A percentile compares a stretch with the other conserved stretches of the same genome.
Evolutionary conservation across 1,140 invertebrate genomes (phyloP).

Genomic region (Oryctes rhinoceros): DNA sequence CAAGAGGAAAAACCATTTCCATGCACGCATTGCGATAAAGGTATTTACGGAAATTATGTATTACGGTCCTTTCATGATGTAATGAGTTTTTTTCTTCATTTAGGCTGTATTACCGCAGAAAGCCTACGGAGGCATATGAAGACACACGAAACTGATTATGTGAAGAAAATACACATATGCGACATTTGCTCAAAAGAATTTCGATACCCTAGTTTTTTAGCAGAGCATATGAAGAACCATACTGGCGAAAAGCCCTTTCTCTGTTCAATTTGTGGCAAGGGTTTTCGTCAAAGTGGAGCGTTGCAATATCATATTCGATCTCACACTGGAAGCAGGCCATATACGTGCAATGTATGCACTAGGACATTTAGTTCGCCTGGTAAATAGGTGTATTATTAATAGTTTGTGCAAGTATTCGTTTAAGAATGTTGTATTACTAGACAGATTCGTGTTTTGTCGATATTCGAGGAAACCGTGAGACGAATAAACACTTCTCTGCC

Average conservation of each 20-base stretch:
- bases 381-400: slow-evolving; percentile 19
- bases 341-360: slow-evolving; percentile 47
- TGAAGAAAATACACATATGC: slow-evolving; percentile 54
- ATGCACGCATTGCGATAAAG: slow-evolving; percentile 56
- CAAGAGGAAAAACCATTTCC: slow-evolving; percentile 59
- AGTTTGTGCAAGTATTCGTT: no score
- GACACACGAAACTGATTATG: slow-evolving; percentile 49
- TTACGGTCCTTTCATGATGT: neutral
- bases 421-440: no score
- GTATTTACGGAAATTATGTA: slow-evolving; percentile 39
- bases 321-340: slow-evolving; percentile 68
- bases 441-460: no score
- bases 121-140: slow-evolving; percentile 51
- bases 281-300: slow-evolving; percentile 71
- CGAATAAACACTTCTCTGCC: no score
- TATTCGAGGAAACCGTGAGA: no score
- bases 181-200: slow-evolving; percentile 65
- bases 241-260: slow-evolving; percentile 57
- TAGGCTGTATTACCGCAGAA: slow-evolving; percentile 53
- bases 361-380: slow-evolving; percentile 47
- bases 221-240: slow-evolving; percentile 59
- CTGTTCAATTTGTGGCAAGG: slow-evolving; percentile 57
- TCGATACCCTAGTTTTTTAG: slow-evolving; percentile 56
- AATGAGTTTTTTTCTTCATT: neutral
- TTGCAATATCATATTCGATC: slow-evolving; percentile 66